These are phyloP conservation scores for Erinaceus europaeus DNA, from an alignment of 2,113 vertebrate species.

Conservation along the genomic window DNA sequence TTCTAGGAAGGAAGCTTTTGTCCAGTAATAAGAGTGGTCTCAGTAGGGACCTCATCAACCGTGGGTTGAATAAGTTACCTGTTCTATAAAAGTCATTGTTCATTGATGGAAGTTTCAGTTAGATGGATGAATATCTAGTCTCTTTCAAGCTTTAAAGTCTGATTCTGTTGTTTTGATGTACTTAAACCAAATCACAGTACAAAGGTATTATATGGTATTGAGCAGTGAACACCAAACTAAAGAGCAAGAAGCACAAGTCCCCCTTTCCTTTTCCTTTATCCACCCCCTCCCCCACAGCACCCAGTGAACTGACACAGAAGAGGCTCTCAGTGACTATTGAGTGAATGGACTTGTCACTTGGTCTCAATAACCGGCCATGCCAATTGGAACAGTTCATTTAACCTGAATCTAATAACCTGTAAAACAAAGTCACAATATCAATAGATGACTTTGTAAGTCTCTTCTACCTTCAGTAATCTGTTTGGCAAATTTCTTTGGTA, in stretches of 20 bases:
- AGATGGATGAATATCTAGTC: background rate
- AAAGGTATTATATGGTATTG: background rate
- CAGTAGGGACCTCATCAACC: background rate
- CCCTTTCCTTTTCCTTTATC: no score
- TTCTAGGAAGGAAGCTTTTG: background rate
- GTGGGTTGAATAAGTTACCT: constrained; percentile 4
- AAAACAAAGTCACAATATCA: background rate
- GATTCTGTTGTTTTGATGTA: constrained; percentile 14
- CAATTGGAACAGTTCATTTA: constrained; percentile 21
- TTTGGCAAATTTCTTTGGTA: constrained; percentile 1
- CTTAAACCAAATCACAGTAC: background rate
- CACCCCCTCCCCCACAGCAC: no score
- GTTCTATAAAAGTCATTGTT: background rate
- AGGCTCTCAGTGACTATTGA: constrained; percentile 1
- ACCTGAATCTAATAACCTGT: background rate
- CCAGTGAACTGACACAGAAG: background rate
- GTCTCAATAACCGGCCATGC: background rate
- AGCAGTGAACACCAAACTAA: background rate
- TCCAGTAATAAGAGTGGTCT: background rate
- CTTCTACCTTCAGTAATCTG: background rate
- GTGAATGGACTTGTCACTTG: background rate
- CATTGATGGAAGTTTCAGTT: constrained; percentile 16
- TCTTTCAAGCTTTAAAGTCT: constrained; percentile 5
- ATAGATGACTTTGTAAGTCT: constrained; percentile 7
- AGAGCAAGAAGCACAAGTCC: no score